A percentile compares a stretch with the other conserved stretches of the same genome.
phyloP scores from a whole-genome alignment of 2,888 invertebrate genomes.

The Mystacides longicornis region DNA sequence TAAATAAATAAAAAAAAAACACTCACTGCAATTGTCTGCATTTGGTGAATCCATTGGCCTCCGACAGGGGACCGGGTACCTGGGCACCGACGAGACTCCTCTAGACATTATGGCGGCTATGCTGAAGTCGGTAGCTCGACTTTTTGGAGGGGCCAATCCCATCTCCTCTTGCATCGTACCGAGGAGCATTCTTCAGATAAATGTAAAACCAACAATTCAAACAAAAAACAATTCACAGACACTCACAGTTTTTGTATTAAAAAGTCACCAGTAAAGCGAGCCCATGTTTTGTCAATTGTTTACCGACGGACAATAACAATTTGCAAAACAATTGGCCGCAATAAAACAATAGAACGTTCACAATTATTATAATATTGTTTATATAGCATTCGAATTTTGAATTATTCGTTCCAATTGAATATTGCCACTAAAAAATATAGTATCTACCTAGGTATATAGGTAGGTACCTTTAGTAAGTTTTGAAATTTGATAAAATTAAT shows the following conservation, averaged over 20 bases:
- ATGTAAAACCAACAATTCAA: neutral
- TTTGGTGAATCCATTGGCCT: slow-evolving; percentile 22
- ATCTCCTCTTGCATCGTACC: slow-evolving; percentile 34
- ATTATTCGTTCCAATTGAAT: neutral
- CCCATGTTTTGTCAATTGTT: neutral
- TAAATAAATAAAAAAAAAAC: neutral
- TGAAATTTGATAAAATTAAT: no score
- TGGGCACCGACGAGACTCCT: slow-evolving; percentile 42
- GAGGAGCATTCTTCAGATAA: slow-evolving; percentile 39
- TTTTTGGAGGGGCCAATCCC: slow-evolving; percentile 28
- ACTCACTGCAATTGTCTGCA: slow-evolving; percentile 13
- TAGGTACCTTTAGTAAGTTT: no score
- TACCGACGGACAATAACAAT: neutral
- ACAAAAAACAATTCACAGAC: neutral
- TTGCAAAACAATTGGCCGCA: neutral
- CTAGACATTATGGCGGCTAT: slow-evolving; percentile 92
- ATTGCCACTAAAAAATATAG: no score
- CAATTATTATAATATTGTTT: neutral
- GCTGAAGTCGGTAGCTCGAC: slow-evolving; percentile 84
- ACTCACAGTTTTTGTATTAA: neutral
- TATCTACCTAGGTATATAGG: no score
- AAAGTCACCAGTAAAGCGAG: neutral
- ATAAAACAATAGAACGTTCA: no score
- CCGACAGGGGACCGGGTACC: slow-evolving; percentile 32
- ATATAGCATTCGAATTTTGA: neutral